Evolutionary conservation across 2,888 invertebrate genomes (phyloP).

Genomic region (Ichneumoninae sp.): DNA sequence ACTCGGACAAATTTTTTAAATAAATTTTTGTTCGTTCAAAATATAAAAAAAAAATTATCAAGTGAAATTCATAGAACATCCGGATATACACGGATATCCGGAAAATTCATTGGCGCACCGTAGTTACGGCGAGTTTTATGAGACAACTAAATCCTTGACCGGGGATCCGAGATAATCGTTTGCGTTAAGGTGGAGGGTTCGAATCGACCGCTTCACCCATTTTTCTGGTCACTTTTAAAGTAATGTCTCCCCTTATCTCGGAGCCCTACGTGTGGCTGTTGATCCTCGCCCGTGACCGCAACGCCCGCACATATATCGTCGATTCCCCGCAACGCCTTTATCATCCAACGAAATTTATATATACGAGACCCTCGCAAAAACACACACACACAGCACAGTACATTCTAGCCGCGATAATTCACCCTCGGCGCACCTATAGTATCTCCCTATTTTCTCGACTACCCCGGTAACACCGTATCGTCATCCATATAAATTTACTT

Average conservation of each 20-base stretch:
- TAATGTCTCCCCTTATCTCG: constrained; percentile 60
- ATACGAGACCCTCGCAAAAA: constrained; percentile 31
- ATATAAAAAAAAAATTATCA: neutral
- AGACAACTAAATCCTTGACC: constrained; percentile 57
- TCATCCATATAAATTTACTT: constrained; percentile 47
- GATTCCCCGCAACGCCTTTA: constrained; percentile 31
- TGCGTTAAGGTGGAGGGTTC: constrained; percentile 49
- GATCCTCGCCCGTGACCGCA: constrained; percentile 45
- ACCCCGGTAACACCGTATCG: constrained; percentile 20
- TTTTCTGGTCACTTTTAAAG: constrained; percentile 54
- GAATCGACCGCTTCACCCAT: constrained; percentile 56
- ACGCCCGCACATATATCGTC: constrained; percentile 38
- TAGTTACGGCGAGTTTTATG: constrained; percentile 59
- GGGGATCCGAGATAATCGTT: constrained; percentile 58
- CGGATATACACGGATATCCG: neutral
- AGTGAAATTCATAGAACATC: neutral
- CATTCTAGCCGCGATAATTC: constrained; percentile 23
- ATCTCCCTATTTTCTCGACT: constrained; percentile 32
- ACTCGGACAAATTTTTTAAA: neutral
- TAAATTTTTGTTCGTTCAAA: neutral
- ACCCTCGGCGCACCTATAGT: constrained; percentile 17
- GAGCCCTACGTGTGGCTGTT: constrained; percentile 43
- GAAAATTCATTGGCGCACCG: constrained; percentile 28
- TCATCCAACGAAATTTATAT: constrained; percentile 48
- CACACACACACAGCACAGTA: constrained; percentile 11